Evolutionary conservation across 2,113 vertebrate species (phyloP).

Genomic region (Mugil cephalus): DNA sequence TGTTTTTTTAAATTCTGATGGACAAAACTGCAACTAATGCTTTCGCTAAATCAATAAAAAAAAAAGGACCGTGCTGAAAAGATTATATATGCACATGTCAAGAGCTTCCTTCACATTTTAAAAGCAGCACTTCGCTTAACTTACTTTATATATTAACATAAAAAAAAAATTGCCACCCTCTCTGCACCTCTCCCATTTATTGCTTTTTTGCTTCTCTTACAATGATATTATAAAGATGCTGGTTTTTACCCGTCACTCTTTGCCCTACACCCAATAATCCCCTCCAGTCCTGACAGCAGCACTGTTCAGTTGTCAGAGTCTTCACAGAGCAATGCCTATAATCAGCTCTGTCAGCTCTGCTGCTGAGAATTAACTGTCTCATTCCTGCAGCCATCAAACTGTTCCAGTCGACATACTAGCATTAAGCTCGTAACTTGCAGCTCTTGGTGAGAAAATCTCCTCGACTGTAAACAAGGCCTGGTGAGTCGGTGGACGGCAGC

Average conservation of each 20-base stretch:
- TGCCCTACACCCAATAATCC: conserved; percentile 51
- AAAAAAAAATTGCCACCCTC: conserved; percentile 19
- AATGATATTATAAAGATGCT: conserved; percentile 36
- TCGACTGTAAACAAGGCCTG: conserved; percentile 42
- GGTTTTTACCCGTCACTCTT: conserved; percentile 48
- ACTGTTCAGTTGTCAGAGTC: conserved; percentile 63
- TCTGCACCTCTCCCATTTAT: neutral
- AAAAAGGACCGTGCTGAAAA: conserved; percentile 43
- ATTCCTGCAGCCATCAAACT: conserved; percentile 55
- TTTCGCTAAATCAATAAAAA: conserved; percentile 66
- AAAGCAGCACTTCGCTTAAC: conserved; percentile 35
- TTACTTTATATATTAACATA: neutral
- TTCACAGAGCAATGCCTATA: conserved; percentile 50
- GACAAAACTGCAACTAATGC: conserved; percentile 65
- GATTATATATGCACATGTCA: conserved; percentile 40
- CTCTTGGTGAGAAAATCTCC: conserved; percentile 40
- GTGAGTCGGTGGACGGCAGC: conserved; percentile 26
- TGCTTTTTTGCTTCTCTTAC: conserved; percentile 15
- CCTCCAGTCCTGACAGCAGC: conserved; percentile 56
- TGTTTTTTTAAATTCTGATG: conserved; percentile 26
- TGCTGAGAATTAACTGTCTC: conserved; percentile 62
- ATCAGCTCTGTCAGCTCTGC: conserved; percentile 64
- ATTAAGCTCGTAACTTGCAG: conserved; percentile 41
- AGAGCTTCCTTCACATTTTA: conserved; percentile 13
- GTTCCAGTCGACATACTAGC: conserved; percentile 17